Conservation (phyloP, 2,113 vertebrate genomes). For the Pseudolaguvia tuberculata region DNA sequence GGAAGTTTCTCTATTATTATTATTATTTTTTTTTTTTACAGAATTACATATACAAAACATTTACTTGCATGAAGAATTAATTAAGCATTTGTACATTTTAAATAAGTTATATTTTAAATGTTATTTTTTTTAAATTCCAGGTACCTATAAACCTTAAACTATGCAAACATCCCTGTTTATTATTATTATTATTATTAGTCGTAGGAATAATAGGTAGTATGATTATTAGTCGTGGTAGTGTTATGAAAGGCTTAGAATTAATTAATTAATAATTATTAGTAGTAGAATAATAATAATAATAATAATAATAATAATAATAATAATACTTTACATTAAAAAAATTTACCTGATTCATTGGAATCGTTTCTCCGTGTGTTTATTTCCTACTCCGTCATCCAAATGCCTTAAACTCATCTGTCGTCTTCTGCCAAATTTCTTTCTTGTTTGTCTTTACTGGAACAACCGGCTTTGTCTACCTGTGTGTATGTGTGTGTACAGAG, state of each 20-base stretch:
- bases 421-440: not conserved
- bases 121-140: not conserved
- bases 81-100: not conserved
- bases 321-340: too few relatives aligned
- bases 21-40: too few relatives aligned
- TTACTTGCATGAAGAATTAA: not conserved
- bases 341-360: too few relatives aligned
- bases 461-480: constrained; percentile 19
- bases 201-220: too few relatives aligned
- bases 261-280: too few relatives aligned
- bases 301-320: not conserved
- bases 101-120: not conserved
- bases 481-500: constrained; percentile 58
- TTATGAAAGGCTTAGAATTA: too few relatives aligned
- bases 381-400: not conserved
- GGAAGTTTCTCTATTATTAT: not conserved
- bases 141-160: not conserved
- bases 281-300: not conserved
- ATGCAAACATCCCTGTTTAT: not conserved
- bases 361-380: not conserved
- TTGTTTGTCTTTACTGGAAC: constrained; percentile 6
- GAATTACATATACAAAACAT: not conserved
- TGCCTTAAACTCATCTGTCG: not conserved
- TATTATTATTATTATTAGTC: too few relatives aligned
- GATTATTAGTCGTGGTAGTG: too few relatives aligned